phyloP scores from a whole-genome alignment of 1,140 invertebrate genomes.

The Bilobella aurantiaca region DNA sequence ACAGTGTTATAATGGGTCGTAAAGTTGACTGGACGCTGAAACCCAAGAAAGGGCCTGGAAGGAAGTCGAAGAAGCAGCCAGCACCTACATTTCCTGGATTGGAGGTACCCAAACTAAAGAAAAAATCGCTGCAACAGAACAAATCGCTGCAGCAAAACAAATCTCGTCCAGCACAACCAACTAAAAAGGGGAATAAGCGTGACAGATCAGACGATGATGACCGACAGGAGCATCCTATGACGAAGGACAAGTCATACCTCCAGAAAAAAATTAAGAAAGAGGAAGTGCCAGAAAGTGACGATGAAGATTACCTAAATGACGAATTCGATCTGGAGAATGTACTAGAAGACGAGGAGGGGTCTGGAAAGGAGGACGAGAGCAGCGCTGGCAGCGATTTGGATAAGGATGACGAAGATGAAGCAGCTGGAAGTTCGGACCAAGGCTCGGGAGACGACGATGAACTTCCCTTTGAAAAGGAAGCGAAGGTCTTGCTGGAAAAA shows the following conservation, averaged over 20 bases:
- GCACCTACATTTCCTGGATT: conserved; percentile 55
- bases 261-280: not conserved
- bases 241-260: not conserved
- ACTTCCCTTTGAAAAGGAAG: conserved; percentile 75
- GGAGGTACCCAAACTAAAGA: conserved; percentile 34
- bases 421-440: conserved; percentile 4
- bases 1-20: conserved; percentile 63
- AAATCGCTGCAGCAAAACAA: not conserved
- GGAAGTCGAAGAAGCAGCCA: conserved; percentile 72
- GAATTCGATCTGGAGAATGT: conserved; percentile 22
- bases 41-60: conserved; percentile 66
- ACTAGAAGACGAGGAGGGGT: conserved; percentile 23
- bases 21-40: conserved; percentile 68
- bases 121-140: conserved; percentile 37
- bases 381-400: conserved; percentile 42
- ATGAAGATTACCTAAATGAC: conserved; percentile 18
- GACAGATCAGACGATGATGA: conserved; percentile 18
- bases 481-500: conserved; percentile 64
- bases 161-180: not conserved
- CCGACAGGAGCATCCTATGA: not conserved
- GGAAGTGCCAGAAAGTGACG: conserved; percentile 11
- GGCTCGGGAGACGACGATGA: conserved; percentile 41
- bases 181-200: not conserved
- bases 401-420: conserved; percentile 40
- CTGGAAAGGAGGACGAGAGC: conserved; percentile 35